Conservation (phyloP, 2,797 vertebrate species). For the Decapterus maruadsi region DNA sequence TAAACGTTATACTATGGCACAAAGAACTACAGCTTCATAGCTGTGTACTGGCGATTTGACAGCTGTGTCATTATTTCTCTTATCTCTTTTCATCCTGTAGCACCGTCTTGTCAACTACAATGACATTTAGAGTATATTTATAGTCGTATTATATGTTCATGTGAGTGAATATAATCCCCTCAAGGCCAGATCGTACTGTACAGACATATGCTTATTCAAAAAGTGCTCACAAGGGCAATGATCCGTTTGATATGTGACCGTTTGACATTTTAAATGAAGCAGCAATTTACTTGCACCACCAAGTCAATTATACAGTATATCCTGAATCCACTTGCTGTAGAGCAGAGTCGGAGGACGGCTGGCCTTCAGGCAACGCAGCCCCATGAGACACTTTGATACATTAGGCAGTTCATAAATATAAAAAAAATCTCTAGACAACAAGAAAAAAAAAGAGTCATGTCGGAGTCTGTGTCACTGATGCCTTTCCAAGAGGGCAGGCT, state of each 20-base stretch:
- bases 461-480: too few species aligned
- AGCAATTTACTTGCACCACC: constrained; percentile 5
- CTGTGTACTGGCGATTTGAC: background rate
- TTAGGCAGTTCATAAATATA: too few species aligned
- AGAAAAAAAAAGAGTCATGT: too few species aligned
- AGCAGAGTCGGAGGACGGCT: background rate
- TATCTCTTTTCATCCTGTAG: background rate
- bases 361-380: background rate
- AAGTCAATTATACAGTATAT: background rate
- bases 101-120: too few species aligned
- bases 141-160: background rate
- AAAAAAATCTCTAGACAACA: too few species aligned
- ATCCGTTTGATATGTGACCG: background rate
- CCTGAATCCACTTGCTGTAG: background rate
- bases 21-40: background rate
- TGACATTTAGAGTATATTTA: background rate
- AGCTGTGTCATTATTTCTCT: background rate
- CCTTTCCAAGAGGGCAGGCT: too few species aligned
- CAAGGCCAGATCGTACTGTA: background rate
- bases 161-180: constrained; percentile 7
- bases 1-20: background rate
- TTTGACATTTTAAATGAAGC: constrained; percentile 3
- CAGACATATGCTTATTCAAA: background rate
- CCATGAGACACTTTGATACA: too few species aligned
- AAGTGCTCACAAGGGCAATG: background rate